Base-by-base conservation (phyloP, 1,140 invertebrate species). In the Gryllus bimaculatus region DNA sequence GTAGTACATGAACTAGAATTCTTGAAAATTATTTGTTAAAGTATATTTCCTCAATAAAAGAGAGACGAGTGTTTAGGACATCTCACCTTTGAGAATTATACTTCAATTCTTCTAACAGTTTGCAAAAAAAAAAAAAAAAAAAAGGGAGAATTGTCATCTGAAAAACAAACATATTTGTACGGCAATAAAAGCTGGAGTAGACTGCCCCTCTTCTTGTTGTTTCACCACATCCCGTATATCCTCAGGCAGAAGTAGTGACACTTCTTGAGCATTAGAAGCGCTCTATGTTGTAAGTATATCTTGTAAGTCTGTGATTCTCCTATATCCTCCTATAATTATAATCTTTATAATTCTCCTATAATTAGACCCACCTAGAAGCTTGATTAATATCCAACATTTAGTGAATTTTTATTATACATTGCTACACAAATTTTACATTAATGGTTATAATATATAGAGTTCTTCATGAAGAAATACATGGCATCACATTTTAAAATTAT, bases 221-320 rank as follows among this genome's bases (percentile, higher is more conserved):
- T 8, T 89, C 89, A 48, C 85, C 88, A 82, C 77, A 85, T 84
- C 81, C 85, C 79, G 82, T 87, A 77, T 96, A 91, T 84, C 85
- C 86, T 81, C 89, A 93, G 82, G 90, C 89, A 74, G 91, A 91
- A 79, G 84, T 93, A 79, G 93, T 94, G 0, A 90, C 92, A 13
- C 86, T 96, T 8, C 87, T 98, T 0, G 96, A 39, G 94, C 92
- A 4, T 84, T 98, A 8, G 92, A 97, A 86, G 92, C 91, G 75
- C 87, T 97, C 20, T 98, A 98, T 89, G 90, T 95, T 85, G 93
- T 93, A 86, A 88, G 90, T 89, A 81, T 48, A 79, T 79, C 76
- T 78, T 5, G 80, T 47, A 81, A 74, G 15, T 39, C 54, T 47
- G 76, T 78, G 20, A 73, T 74, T 78, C 20, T 39, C 26, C n/a